A percentile compares a stretch with the other conserved stretches of the same genome.
phyloP scores from a whole-genome alignment of 2,888 invertebrate species.

The Tridacna crocea region DNA sequence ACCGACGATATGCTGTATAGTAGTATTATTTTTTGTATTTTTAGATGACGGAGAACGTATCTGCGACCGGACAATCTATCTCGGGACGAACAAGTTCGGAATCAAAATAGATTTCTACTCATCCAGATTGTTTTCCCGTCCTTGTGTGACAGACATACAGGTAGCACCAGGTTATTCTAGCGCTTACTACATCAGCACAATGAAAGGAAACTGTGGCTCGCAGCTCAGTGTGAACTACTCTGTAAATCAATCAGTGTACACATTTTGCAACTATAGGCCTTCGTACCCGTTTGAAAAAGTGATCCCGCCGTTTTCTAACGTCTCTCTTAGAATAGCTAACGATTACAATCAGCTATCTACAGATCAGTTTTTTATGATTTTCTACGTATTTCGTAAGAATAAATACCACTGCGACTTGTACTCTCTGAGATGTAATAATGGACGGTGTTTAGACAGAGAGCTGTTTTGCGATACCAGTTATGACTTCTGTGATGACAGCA shows the following conservation, averaged over 20 bases:
- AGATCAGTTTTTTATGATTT: neutral
- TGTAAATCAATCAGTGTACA: neutral
- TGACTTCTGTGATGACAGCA: constrained; percentile 1
- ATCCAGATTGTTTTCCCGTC: too few relatives aligned
- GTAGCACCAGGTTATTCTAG: neutral
- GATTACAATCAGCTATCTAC: neutral
- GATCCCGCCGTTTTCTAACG: neutral
- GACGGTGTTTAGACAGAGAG: neutral
- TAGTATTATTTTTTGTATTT: neutral
- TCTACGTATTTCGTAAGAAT: neutral
- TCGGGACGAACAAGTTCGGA: neutral
- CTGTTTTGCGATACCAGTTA: neutral
- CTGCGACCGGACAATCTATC: neutral
- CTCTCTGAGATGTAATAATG: constrained; percentile 6
- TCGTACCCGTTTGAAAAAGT: neutral
- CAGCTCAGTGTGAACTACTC: neutral
- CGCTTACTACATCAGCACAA: neutral
- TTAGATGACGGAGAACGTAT: neutral
- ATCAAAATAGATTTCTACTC: neutral
- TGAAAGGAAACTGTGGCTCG: neutral
- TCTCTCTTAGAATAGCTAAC: neutral
- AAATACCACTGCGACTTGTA: neutral
- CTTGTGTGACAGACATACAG: neutral
- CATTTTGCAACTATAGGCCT: neutral
- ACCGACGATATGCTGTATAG: too few relatives aligned